Percentiles rank a stretch among this genome's conserved stretches.
Evolutionary conservation across 1,140 invertebrate species (phyloP).

Genomic region (Lepeophtheirus salmonis): DNA sequence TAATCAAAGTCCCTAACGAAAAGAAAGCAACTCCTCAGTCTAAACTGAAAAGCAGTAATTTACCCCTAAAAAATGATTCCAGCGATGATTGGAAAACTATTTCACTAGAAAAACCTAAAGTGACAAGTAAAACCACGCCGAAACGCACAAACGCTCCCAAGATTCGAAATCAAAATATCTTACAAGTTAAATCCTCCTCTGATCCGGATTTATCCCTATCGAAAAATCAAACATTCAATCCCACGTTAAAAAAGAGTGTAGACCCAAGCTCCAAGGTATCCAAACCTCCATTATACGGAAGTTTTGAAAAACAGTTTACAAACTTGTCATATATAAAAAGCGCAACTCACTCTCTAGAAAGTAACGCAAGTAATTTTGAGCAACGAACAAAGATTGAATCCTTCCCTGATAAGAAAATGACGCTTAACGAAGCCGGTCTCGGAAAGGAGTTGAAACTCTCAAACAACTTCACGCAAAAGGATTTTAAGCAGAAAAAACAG

Average conservation of each 20-base stretch:
- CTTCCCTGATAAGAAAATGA: slow-evolving; percentile 1
- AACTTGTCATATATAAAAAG: slow-evolving; percentile 1
- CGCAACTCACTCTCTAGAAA: neutral
- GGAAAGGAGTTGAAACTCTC: neutral
- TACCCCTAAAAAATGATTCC: too few relatives aligned
- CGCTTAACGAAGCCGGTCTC: neutral
- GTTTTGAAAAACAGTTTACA: neutral
- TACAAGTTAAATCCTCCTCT: neutral
- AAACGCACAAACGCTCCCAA: too few relatives aligned
- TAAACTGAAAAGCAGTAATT: too few relatives aligned
- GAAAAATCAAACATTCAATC: too few relatives aligned
- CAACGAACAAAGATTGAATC: slow-evolving; percentile 5
- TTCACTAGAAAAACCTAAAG: too few relatives aligned
- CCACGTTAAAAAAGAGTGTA: neutral
- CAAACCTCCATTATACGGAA: too few relatives aligned
- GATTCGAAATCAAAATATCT: too few relatives aligned
- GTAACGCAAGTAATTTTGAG: slow-evolving; percentile 1
- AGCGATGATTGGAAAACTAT: neutral
- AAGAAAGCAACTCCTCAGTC: too few relatives aligned
- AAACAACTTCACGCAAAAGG: slow-evolving; percentile 1
- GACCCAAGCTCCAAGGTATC: neutral
- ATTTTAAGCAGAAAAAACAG: neutral
- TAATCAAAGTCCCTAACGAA: too few relatives aligned
- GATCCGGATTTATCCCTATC: neutral
- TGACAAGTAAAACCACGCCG: too few relatives aligned